Evolutionary conservation across 2,888 invertebrate species (phyloP), one percentile per base, ranked within the genome.

Genomic region (Dermolepida albohirtum): DNA sequence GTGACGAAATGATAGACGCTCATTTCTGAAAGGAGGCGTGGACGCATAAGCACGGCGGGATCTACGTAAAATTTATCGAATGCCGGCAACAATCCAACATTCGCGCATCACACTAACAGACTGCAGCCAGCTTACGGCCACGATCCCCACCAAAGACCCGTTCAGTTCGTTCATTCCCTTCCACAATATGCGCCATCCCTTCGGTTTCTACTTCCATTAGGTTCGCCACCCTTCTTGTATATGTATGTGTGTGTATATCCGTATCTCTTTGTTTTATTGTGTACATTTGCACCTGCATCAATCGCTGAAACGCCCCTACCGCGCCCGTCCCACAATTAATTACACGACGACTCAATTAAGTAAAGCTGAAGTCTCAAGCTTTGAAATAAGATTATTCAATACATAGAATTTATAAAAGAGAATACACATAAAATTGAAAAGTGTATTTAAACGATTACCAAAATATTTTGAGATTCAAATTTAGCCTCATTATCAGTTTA

Each of bases 11-110:
- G 66, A 64, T 16, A 22, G 29, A 54, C 52, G 50, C 12, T 71
- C 75, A 74, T 74, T 74, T 75, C 74, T 64, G 74, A 39, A 70
- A 74, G 77, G 78, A 77, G 77, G 76, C 77, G 78, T 77, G 75
- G 67, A 70, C 72, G 66, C 54, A 40, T 11, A 16, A 54, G 22
- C 64, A 68, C 70, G 70, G 67, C 70, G 72, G 63, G 59, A 67
- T 66, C 43, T 51, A 41, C 49, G 27, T 54, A 57, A 51, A 51
- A 62, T 50, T 39, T 54, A 44, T 14, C 27, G 57, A 44, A 47
- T 34, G 10, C 34, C 34, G 34, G 10, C 34, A 5, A 34, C 34
- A 34, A 34, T 34, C 47, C 49, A 54, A 66, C 64, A 40, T 57
- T 27, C 71, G 22, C 65, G 43, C 52, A 14, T 29, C 66, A 54